phyloP scores from a whole-genome alignment of 2,797 vertebrate genomes.

The Acanthurus leucopareius region DNA sequence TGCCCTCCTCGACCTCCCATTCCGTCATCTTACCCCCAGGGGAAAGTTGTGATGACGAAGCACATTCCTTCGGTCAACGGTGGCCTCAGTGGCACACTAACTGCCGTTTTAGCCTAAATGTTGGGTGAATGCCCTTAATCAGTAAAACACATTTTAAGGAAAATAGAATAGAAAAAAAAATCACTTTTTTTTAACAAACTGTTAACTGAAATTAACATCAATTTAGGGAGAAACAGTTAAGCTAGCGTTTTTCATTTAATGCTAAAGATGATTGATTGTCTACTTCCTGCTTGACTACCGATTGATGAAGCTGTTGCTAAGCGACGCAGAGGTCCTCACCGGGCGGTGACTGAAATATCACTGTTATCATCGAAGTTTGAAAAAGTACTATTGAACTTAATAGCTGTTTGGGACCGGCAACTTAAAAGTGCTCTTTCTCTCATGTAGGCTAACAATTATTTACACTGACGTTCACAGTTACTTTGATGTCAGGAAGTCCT shows the following conservation, averaged over 20 bases:
- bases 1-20: constrained; percentile 11
- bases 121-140: background rate
- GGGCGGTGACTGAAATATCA: background rate
- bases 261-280: background rate
- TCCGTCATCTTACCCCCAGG: constrained; percentile 48
- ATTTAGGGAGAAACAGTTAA: background rate
- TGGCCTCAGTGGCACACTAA: constrained; percentile 51
- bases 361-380: background rate
- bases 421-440: no score
- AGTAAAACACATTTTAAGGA: background rate
- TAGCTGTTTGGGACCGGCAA: background rate
- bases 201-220: background rate
- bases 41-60: constrained; percentile 65
- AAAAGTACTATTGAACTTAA: background rate
- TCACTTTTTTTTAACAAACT: no score
- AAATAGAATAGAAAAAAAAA: no score
- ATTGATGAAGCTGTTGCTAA: constrained; percentile 10
- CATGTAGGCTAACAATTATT: no score
- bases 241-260: background rate
- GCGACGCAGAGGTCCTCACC: background rate
- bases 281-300: background rate
- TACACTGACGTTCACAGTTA: no score
- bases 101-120: constrained; percentile 17
- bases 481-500: no score
- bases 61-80: constrained; percentile 71